Evolutionary conservation across 2,888 invertebrate species (phyloP), one percentile per base, ranked within the genome.

Genomic region (Diadromus collaris): DNA sequence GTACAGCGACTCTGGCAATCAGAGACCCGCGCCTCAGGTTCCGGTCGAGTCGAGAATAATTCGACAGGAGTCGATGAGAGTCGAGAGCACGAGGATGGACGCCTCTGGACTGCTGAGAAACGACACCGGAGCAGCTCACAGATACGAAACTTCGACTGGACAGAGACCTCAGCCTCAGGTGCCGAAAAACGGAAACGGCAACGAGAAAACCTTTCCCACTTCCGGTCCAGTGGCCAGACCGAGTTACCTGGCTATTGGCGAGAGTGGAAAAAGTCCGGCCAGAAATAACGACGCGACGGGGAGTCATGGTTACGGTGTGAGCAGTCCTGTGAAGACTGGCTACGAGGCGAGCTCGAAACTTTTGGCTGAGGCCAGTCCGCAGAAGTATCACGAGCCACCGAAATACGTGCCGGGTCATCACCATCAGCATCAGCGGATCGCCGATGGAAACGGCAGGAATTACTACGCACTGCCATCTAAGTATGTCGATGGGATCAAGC

Each of bases 111-210:
- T 89, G 6, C 76, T 87, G 29, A 81, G 87, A 16, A 86, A 83
- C 51, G 89, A 87, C 13, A 79, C 82, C 9, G 60, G 65, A 7
- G 46, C 41, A 5, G 46, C 41, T 7, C 87, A 85, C 60, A 77
- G 85, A 68, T 76, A 85, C 41, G 84, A 86, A 58, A 83, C 86
- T 5, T 83, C 88, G 5, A 83, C 85, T 2, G 88, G 89, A 32
- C 90, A 90, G 65, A 85, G 88, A 77, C 90, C 90, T 0, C 89
- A 90, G 38, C 89, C 90, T 21, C 89, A 89, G 78, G 84, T 83
- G 0, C 82, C 84, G 7, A 84, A 79, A 34, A 81, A 46, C 38
- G 63, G 48, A 9, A 21, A 44, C 9, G 29, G 27, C 32, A 56
- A 29, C 2, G 81, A 78, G 83, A 87, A 58, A 85, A 84, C 21